Evolutionary conservation across 2,888 invertebrate species (phyloP), one percentile per base, ranked within the genome.

Genomic region (Zelleria hepariella): DNA sequence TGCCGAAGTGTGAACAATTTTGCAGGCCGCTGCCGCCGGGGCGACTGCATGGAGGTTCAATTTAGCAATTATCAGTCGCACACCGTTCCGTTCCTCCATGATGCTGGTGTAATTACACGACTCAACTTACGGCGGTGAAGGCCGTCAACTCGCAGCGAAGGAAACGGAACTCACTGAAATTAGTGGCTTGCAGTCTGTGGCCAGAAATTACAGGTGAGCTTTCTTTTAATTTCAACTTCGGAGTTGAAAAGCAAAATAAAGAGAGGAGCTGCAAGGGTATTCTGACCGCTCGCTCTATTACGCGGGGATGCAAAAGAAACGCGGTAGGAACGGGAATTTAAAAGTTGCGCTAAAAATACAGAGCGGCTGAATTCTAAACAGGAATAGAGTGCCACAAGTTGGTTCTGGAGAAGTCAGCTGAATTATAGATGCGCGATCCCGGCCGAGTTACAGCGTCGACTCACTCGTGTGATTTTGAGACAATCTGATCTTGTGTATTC

Each of bases 401-500:
- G 24, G 15, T 32, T 42, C 53, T 21, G 32, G 57, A 48, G 51
- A 49, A 42, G 20, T 26, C n/a, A 23, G n/a, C 63, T 88, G 87
- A 84, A 87, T 87, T 85, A 87, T 87, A 86, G 72, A 88, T 88
- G 80, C 74, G 77, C 71, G 72, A 74, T 71, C 65, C 68, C 72
- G 68, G 76, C 72, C 77, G 68, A 76, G 78, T 74, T 72, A 76
- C 74, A 70, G 75, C 75, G 81, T 80, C 82, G 79, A 55, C 18
- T 18, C 53, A 52, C 75, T 82, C 79, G 83, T 83, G 86, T 86
- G 86, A 86, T 87, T 85, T 84, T 80, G 82, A 86, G 88, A 86
- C 87, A 86, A 88, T 86, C 84, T 86, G 88, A 88, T 87, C 85
- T 85, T 77, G 83, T 79, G 76, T 78, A 73, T 73, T 80, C 82